Evolutionary conservation across 1,140 invertebrate genomes (phyloP).

Genomic region (Sycophila sp.): DNA sequence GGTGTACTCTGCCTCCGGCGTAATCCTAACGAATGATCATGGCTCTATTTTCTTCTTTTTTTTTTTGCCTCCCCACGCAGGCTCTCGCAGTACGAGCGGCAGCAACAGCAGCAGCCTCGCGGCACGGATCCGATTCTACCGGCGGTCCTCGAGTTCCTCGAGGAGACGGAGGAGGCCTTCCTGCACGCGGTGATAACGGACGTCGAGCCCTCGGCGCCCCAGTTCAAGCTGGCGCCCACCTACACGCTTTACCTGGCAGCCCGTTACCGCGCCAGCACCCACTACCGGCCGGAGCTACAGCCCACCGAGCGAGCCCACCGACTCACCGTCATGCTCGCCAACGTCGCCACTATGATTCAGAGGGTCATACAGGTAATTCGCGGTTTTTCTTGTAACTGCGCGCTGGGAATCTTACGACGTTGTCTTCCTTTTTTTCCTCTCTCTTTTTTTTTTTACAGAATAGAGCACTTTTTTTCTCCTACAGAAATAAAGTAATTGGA

Average conservation of each 20-base stretch:
- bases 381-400: background rate
- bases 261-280: conserved; percentile 90
- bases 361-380: conserved; percentile 79
- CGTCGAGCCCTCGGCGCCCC: conserved; percentile 84
- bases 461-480: no score
- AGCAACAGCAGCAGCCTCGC: conserved; percentile 65
- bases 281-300: conserved; percentile 90
- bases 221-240: conserved; percentile 90
- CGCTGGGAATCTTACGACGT: no score
- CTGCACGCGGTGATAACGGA: conserved; percentile 87
- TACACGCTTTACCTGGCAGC: conserved; percentile 95
- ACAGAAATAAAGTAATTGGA: no score
- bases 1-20: no score
- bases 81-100: conserved; percentile 66
- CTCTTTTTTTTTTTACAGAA: no score
- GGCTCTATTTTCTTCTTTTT: no score
- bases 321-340: conserved; percentile 87
- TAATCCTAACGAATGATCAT: no score
- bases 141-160: conserved; percentile 92
- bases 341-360: conserved; percentile 88
- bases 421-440: no score
- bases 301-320: conserved; percentile 91
- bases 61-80: conserved; percentile 47
- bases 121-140: conserved; percentile 91
- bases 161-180: conserved; percentile 93